Evolutionary conservation across 2,888 invertebrate genomes (phyloP), one percentile per base, ranked within the genome.

Genomic region (Cistogaster globosa): DNA sequence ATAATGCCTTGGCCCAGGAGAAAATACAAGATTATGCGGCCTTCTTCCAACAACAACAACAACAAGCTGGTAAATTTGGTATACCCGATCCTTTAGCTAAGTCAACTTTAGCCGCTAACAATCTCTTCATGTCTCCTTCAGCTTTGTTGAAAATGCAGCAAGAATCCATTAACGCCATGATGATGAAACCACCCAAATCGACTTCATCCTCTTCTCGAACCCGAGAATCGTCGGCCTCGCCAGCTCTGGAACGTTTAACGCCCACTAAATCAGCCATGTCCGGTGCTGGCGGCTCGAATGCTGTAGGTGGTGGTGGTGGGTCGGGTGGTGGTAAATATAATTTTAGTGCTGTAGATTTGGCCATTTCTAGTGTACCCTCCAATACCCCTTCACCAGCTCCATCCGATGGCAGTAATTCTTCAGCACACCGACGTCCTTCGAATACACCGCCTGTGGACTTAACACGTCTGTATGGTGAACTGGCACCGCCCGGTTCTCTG

Each of bases 11-110:
- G 76, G 91, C 92, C 1, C 91, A 87, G 92, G 94, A 88, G 92
- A 94, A 91, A 92, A 94, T 87, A 92, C 94, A 83, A 93, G 94
- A 86, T 91, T 94, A 89, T 91, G 93, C 86, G 86, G 93, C 88
- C 55, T 94, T 84, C 92, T 94, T 87, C 89, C 94, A 87, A 93
- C 88, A 87, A 69, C 94, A 91, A 86, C 87, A 88, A 84, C 94
- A 91, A 86, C 92, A 90, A 68, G 90, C 90, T 74, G 92, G 92
- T 80, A 92, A 92, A 88, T 90, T 91, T 80, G 90, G 91, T 7
- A 94, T 96, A 87, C 95, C 96, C 0, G 97, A 97, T 92, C 96
- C 96, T 0, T 94, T 97, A 93, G 95, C 96, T 0, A 96, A 96
- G 89, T 95, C 96, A 14, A 96, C 96, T 38, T 92, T 96, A 86